A percentile compares a stretch with the other conserved stretches of the same genome.
These are phyloP conservation scores for Atta texana DNA, from an alignment of 1,140 invertebrate species.

Conservation along the genomic window DNA sequence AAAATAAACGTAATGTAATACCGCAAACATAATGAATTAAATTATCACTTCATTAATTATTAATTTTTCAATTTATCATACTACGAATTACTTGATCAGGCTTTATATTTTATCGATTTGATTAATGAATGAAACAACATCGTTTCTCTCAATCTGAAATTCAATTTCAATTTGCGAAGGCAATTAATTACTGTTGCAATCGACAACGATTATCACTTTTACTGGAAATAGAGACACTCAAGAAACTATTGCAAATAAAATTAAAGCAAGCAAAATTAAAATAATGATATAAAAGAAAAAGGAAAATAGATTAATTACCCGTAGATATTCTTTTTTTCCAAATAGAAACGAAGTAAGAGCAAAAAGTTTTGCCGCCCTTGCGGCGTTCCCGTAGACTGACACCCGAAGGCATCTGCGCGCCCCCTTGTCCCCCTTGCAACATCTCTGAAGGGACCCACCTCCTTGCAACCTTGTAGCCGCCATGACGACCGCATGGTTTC, in stretches of 20 bases:
- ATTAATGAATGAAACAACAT: not conserved
- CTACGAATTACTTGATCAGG: not conserved
- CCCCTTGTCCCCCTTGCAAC: not conserved
- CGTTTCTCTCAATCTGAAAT: not conserved
- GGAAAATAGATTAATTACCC: conserved; percentile 7
- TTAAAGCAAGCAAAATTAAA: not conserved
- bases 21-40: not conserved
- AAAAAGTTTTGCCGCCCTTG: conserved; percentile 52
- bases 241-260: not conserved
- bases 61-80: not conserved
- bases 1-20: not conserved
- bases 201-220: not conserved
- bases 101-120: not conserved
- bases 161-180: not conserved
- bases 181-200: not conserved
- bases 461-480: conserved; percentile 59
- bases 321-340: not conserved
- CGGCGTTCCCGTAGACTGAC: conserved; percentile 48
- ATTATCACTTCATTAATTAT: not conserved
- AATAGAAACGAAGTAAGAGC: not conserved
- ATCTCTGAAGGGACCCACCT: conserved; percentile 51
- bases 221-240: not conserved
- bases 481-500: conserved; percentile 59
- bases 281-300: not conserved
- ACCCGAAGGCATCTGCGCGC: conserved; percentile 46